Percentiles rank a stretch among this genome's conserved stretches.
Evolutionary conservation across 2,888 invertebrate species (phyloP).

Genomic region (Anaspis maculata): DNA sequence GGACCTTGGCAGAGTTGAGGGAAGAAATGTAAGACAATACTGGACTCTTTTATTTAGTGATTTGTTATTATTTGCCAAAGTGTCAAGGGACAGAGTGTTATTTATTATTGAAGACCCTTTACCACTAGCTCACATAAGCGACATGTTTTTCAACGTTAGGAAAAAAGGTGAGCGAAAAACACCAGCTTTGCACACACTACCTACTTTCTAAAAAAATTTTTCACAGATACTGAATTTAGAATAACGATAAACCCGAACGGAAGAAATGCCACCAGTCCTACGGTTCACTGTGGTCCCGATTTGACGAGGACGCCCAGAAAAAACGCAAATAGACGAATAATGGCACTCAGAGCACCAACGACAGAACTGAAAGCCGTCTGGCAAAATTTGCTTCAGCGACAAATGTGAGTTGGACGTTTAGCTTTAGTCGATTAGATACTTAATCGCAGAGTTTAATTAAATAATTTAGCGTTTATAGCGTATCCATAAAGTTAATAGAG

Average conservation of each 20-base stretch:
- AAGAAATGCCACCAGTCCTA: slow-evolving; percentile 58
- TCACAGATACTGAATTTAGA: slow-evolving; percentile 84
- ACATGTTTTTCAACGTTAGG: slow-evolving; percentile 77
- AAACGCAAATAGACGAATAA: slow-evolving; percentile 55
- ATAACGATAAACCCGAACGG: slow-evolving; percentile 62
- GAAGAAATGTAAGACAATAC: slow-evolving; percentile 70
- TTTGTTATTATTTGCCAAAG: slow-evolving; percentile 76
- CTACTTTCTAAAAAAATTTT: too few relatives aligned
- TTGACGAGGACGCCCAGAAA: slow-evolving; percentile 55
- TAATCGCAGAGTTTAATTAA: background rate
- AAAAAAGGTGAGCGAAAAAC: slow-evolving; percentile 66
- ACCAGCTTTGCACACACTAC: too few relatives aligned
- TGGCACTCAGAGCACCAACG: slow-evolving; percentile 72
- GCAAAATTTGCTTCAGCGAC: slow-evolving; percentile 80
- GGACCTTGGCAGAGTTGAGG: slow-evolving; percentile 74
- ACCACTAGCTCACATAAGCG: slow-evolving; percentile 66
- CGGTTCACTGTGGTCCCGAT: slow-evolving; percentile 65
- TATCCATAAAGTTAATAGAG: slow-evolving; percentile 24
- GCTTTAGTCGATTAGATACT: background rate
- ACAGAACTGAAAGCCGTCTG: slow-evolving; percentile 81
- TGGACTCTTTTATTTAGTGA: slow-evolving; percentile 83
- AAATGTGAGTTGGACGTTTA: slow-evolving; percentile 60
- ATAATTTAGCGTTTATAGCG: slow-evolving; percentile 10
- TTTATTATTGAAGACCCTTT: slow-evolving; percentile 85
- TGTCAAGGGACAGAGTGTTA: slow-evolving; percentile 76